Evolutionary conservation across 2,797 vertebrate species (phyloP), one percentile per base, ranked within the genome.

Genomic region (Salarias fasciatus): DNA sequence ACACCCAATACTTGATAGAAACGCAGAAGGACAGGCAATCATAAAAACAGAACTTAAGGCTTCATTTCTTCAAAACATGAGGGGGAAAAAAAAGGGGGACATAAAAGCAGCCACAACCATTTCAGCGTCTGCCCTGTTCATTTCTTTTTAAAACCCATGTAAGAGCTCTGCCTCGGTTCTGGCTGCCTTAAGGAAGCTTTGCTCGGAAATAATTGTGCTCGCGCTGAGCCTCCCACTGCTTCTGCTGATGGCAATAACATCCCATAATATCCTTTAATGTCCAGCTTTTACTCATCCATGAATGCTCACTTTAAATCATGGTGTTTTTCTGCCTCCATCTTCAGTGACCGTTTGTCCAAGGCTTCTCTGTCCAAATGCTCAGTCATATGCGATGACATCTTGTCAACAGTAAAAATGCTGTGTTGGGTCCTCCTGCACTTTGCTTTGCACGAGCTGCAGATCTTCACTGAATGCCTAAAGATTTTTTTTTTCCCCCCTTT

Each of bases 131-230:
- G 18, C 18, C 24, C 15, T 4, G 33, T 69, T 60, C 29, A 54
- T 42, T 54, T 69, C 44, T 43, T 38, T 66, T 30, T 46, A 30
- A 66, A 66, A 63, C 41, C 60, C 52, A 28, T 72, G 59, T 55
- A 55, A 65, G 43, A 61, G 55, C 69, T 79, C 51, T 47, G 56
- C 50, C 57, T 56, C 40, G 43, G 68, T 68, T 80, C 55, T 73
- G 24, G 48, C 11, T 0, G 62, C 72, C 56, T 66, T 69, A 51
- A 60, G 62, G 54, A 53, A 47, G 71, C 67, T 75, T 71, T 80
- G 71, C 64, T 45, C 15, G 38, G 36, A 77, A 82, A 80, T 76
- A 72, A 78, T 69, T 79, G 60, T 54, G 69, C 68, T 72, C 63
- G 54, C 67, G 50, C 50, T 3, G 29, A 71, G 56, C 45, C 54